Percentiles rank a stretch among this genome's conserved stretches.
These are phyloP conservation scores for Oryzias celebensis DNA, from an alignment of 2,113 vertebrate species.

Conservation along the genomic window DNA sequence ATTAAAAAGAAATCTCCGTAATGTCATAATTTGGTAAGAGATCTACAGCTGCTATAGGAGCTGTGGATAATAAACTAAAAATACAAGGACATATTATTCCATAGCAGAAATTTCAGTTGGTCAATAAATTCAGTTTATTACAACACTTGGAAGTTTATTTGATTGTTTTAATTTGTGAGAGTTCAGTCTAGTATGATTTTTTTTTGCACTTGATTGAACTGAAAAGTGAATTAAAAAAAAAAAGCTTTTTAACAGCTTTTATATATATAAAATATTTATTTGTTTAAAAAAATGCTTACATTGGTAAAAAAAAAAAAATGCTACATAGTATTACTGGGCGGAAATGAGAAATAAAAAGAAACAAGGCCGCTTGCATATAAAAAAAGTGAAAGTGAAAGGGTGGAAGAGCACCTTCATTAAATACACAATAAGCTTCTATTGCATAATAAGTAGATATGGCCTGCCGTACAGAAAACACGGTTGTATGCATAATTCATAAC, in stretches of 20 bases:
- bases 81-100: conserved; percentile 4
- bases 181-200: no score
- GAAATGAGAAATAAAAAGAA: conserved; percentile 52
- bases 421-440: conserved; percentile 53
- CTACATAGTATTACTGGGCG: conserved; percentile 81
- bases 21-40: conserved; percentile 14
- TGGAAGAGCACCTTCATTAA: conserved; percentile 60
- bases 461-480: conserved; percentile 30
- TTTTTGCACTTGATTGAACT: no score
- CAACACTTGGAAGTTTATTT: background rate
- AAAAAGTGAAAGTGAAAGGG: conserved; percentile 61
- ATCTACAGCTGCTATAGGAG: background rate
- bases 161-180: no score
- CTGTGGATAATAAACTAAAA: background rate
- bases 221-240: background rate
- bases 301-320: conserved; percentile 75
- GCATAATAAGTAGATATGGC: conserved; percentile 40
- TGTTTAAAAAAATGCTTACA: conserved; percentile 76
- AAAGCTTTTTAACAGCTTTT: conserved; percentile 4
- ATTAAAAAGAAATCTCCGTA: conserved; percentile 38
- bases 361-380: conserved; percentile 78
- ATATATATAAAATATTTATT: conserved; percentile 85
- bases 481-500: conserved; percentile 41
- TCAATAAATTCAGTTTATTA: conserved; percentile 54
- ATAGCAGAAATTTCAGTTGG: conserved; percentile 15